phyloP scores from a whole-genome alignment of 2,888 invertebrate genomes.

The Stenichneumon culpator region DNA sequence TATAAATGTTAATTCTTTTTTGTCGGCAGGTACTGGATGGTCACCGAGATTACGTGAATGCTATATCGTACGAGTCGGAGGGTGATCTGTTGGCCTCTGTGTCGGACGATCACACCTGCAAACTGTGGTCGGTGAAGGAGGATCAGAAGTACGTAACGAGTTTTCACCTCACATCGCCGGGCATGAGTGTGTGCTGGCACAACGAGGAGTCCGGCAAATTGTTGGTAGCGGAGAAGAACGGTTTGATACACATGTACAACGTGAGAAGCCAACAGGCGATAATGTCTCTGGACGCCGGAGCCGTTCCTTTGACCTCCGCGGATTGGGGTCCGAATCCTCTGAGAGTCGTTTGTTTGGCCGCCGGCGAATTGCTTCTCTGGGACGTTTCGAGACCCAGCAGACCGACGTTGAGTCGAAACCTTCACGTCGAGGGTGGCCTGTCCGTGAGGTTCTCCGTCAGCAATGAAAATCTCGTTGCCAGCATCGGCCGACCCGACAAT shows the following conservation, averaged over 20 bases:
- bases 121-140: conserved; percentile 88
- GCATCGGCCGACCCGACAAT: conserved; percentile 89
- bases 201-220: conserved; percentile 90
- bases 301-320: conserved; percentile 88
- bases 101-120: conserved; percentile 91
- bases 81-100: conserved; percentile 91
- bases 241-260: conserved; percentile 91
- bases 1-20: conserved; percentile 11
- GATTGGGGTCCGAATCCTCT: conserved; percentile 90
- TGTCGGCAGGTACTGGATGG: conserved; percentile 86
- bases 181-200: conserved; percentile 90
- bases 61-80: conserved; percentile 89
- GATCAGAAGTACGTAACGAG: conserved; percentile 86
- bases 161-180: conserved; percentile 89
- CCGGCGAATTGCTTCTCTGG: conserved; percentile 90
- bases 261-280: conserved; percentile 89
- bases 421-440: conserved; percentile 89
- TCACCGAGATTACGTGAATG: conserved; percentile 90
- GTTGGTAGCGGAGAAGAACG: conserved; percentile 91
- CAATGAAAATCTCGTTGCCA: conserved; percentile 89
- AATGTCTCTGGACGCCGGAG: conserved; percentile 88
- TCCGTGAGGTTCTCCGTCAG: conserved; percentile 88
- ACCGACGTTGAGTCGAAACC: conserved; percentile 87
- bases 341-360: conserved; percentile 88
- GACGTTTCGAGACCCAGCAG: conserved; percentile 89